Conservation (phyloP, 2,888 invertebrate genomes). For the Yponomeuta cagnagella region DNA sequence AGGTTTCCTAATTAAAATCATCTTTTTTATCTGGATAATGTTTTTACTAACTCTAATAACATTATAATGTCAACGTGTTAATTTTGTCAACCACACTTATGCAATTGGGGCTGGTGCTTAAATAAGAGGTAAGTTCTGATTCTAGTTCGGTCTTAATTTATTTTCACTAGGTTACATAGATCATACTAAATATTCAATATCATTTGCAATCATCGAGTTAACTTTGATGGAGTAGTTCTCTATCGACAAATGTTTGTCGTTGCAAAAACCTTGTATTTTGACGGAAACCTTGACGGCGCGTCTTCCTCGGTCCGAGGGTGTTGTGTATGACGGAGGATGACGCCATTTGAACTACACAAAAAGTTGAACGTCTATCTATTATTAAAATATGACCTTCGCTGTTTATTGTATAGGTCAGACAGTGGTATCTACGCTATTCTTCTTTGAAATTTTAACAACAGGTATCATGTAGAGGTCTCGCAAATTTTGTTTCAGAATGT, state of each 20-base stretch:
- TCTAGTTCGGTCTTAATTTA: no score
- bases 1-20: not conserved
- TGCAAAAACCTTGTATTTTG: constrained; percentile 1
- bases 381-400: constrained; percentile 6
- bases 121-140: no score
- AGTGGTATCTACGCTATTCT: not conserved
- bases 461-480: not conserved
- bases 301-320: constrained; percentile 8
- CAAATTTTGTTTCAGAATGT: not conserved
- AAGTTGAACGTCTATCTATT: not conserved
- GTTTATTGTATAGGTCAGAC: not conserved
- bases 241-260: not conserved
- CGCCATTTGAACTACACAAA: constrained; percentile 3
- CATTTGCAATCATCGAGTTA: not conserved
- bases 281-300: constrained; percentile 9
- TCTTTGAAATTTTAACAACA: not conserved
- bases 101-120: no score
- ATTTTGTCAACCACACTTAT: no score
- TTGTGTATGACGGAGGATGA: constrained; percentile 8
- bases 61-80: no score
- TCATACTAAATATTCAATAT: no score
- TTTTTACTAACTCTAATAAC: no score
- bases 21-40: no score
- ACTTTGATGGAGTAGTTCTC: not conserved
- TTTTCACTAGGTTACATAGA: no score